Percentiles rank a stretch among this genome's conserved stretches.
phyloP scores from a whole-genome alignment of 2,888 invertebrate genomes.

The Danaus chrysippus region DNA sequence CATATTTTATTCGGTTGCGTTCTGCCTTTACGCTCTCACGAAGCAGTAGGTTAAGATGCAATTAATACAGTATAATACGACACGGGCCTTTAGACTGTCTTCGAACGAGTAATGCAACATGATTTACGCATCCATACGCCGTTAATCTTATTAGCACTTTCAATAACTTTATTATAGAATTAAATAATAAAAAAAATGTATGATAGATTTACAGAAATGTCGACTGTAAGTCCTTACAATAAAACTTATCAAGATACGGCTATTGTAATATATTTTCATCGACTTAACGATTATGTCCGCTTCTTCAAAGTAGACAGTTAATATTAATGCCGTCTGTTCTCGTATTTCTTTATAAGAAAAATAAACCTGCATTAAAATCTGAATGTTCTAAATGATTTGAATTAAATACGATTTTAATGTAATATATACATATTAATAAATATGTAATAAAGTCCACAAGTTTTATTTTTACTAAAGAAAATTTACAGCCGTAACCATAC shows the following conservation, averaged over 20 bases:
- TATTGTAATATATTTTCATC: constrained; percentile 67
- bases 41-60: constrained; percentile 54
- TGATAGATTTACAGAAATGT: constrained; percentile 50
- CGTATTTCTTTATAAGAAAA: constrained; percentile 50
- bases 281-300: constrained; percentile 67
- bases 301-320: constrained; percentile 61
- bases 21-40: constrained; percentile 35
- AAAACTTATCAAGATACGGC: not conserved
- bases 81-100: constrained; percentile 65
- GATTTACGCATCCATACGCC: constrained; percentile 72
- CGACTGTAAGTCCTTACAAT: constrained; percentile 42
- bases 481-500: too few relatives aligned
- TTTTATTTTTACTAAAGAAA: not conserved
- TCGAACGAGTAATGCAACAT: constrained; percentile 74
- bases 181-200: constrained; percentile 15
- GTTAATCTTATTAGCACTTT: constrained; percentile 79
- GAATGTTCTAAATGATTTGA: too few relatives aligned
- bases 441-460: not conserved
- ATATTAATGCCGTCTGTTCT: constrained; percentile 53
- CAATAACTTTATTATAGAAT: constrained; percentile 75
- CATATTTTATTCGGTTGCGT: not conserved
- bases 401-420: too few relatives aligned
- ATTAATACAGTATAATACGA: constrained; percentile 76
- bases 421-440: not conserved
- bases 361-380: too few relatives aligned